Conservation (phyloP, 2,797 vertebrate species). For the Argyrosomus regius region DNA sequence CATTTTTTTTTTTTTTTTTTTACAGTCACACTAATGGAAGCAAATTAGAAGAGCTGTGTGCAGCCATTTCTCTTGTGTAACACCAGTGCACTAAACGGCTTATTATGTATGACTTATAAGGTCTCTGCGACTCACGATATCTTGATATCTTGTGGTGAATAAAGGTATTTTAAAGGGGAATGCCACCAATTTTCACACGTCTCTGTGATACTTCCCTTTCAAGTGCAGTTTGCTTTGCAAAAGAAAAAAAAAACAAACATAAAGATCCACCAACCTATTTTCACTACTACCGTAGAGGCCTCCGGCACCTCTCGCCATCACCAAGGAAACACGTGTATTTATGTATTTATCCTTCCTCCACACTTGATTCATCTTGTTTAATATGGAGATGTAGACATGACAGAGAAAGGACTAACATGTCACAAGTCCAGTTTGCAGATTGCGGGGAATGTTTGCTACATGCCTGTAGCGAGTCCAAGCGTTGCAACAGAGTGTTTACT, state of each 20-base stretch:
- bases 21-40: slow-evolving; percentile 49
- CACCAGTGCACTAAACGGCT: slow-evolving; percentile 24
- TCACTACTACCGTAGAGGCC: slow-evolving; percentile 1
- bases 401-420: slow-evolving; percentile 46
- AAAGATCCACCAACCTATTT: slow-evolving; percentile 8
- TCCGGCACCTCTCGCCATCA: slow-evolving; percentile 18
- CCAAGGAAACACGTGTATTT: slow-evolving; percentile 52
- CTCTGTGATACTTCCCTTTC: neutral
- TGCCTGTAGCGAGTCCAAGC: slow-evolving; percentile 38
- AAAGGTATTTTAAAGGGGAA: neutral
- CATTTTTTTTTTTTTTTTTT: slow-evolving; percentile 5
- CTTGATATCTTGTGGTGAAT: neutral
- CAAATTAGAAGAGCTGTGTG: slow-evolving; percentile 17
- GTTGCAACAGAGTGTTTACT: slow-evolving; percentile 52
- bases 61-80: slow-evolving; percentile 36
- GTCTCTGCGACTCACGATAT: neutral
- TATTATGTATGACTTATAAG: slow-evolving; percentile 25
- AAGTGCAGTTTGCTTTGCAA: slow-evolving; percentile 16
- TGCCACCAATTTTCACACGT: neutral
- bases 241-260: slow-evolving; percentile 4
- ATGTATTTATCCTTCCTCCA: slow-evolving; percentile 52
- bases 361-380: slow-evolving; percentile 53
- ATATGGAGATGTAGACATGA: slow-evolving; percentile 39
- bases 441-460: slow-evolving; percentile 41
- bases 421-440: slow-evolving; percentile 43